A percentile compares a stretch with the other conserved stretches of the same genome.
These are phyloP conservation scores for Pachyrhynchus sulphureomaculatus DNA, from an alignment of 1,140 invertebrate species.

Conservation along the genomic window DNA sequence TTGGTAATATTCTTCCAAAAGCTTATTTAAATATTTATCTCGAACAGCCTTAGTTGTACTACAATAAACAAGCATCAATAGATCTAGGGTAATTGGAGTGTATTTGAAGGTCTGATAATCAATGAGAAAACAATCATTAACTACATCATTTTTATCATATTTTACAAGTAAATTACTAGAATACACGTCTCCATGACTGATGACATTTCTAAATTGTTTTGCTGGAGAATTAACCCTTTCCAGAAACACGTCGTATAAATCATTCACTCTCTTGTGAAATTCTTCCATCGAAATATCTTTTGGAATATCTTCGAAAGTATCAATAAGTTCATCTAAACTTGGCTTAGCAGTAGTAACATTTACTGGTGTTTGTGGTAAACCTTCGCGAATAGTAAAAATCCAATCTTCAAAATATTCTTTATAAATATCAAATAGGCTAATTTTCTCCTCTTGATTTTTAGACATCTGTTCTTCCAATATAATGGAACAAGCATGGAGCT, in stretches of 20 bases:
- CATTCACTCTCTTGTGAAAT: neutral
- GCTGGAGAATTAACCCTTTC: neutral
- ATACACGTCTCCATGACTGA: neutral
- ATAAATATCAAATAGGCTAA: too few species aligned
- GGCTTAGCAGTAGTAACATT: too few species aligned
- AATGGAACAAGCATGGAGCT: too few species aligned
- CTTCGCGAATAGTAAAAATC: too few species aligned
- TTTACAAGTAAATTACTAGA: neutral
- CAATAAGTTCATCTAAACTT: too few species aligned
- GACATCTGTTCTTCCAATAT: too few species aligned
- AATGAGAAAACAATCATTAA: neutral
- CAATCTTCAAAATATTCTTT: too few species aligned
- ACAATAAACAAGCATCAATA: neutral
- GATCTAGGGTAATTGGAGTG: neutral
- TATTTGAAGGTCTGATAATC: neutral
- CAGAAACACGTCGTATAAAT: neutral
- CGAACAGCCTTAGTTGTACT: neutral
- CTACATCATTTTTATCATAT: too few species aligned
- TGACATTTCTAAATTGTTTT: neutral
- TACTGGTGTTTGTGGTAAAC: too few species aligned
- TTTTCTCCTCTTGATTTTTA: too few species aligned
- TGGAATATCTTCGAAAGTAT: too few species aligned
- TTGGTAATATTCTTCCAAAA: neutral
- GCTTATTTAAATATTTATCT: neutral
- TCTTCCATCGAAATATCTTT: neutral